Evolutionary conservation across 2,797 vertebrate genomes (phyloP).

Genomic region (Mormyrus proboscirostris): DNA sequence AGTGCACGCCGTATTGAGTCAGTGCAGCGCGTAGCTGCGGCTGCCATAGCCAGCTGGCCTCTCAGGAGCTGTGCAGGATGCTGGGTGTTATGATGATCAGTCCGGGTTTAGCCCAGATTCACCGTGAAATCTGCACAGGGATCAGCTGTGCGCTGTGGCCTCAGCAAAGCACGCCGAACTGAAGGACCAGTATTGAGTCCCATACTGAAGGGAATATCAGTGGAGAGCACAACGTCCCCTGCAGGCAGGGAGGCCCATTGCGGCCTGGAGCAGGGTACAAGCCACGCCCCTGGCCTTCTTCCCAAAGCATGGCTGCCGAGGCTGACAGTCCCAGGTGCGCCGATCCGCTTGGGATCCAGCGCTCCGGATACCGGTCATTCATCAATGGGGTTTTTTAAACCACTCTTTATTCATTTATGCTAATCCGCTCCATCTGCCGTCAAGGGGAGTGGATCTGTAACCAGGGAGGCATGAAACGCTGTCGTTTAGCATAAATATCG

Average conservation of each 20-base stretch:
- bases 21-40: neutral
- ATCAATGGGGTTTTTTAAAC: constrained; percentile 22
- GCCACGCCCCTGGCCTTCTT: neutral
- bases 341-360: neutral
- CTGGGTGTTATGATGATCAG: neutral
- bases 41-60: neutral
- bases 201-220: neutral
- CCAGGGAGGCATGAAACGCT: constrained; percentile 26
- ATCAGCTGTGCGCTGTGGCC: neutral
- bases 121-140: neutral
- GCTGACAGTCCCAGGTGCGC: neutral
- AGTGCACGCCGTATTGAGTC: neutral
- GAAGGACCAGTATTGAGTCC: neutral
- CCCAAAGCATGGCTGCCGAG: neutral
- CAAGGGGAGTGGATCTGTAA: constrained; percentile 36
- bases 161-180: neutral
- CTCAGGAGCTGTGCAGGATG: neutral
- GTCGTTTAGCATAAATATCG: constrained; percentile 34
- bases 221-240: neutral
- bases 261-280: too few relatives aligned
- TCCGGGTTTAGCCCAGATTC: neutral
- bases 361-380: constrained; percentile 34
- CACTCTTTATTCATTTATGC: constrained; percentile 19
- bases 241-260: neutral
- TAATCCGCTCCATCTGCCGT: constrained; percentile 37